Evolutionary conservation across 2,797 vertebrate species (phyloP).

Genomic region (Trachurus trachurus): DNA sequence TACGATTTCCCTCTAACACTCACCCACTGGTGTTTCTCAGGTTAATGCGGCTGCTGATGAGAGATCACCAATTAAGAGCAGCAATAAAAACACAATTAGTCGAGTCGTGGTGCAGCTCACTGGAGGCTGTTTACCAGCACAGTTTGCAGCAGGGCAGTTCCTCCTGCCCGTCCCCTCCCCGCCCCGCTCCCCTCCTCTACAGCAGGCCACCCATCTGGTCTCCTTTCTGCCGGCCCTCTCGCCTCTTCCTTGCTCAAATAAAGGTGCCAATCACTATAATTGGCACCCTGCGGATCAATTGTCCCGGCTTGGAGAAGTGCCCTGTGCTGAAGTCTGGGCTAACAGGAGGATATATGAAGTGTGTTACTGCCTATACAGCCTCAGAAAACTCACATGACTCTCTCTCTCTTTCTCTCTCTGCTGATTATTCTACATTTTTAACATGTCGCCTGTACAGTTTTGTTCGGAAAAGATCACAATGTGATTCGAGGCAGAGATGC

Average conservation of each 20-base stretch:
- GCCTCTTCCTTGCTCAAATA: slow-evolving; percentile 78
- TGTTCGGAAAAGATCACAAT: slow-evolving; percentile 19
- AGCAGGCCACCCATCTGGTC: slow-evolving; percentile 87
- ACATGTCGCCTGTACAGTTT: background rate
- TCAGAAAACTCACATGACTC: slow-evolving; percentile 26
- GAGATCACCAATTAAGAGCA: slow-evolving; percentile 44
- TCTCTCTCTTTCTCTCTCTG: background rate
- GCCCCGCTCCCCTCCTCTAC: slow-evolving; percentile 40
- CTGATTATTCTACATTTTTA: slow-evolving; percentile 12
- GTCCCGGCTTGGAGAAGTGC: slow-evolving; percentile 74
- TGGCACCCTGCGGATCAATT: slow-evolving; percentile 86
- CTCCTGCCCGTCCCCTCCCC: slow-evolving; percentile 16
- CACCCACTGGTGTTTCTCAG: background rate
- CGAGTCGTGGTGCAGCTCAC: slow-evolving; percentile 34
- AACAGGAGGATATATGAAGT: slow-evolving; percentile 16
- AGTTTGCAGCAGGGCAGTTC: slow-evolving; percentile 23
- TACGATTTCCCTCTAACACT: background rate
- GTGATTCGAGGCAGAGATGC: slow-evolving; percentile 6
- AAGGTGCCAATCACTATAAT: slow-evolving; percentile 88
- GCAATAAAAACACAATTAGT: slow-evolving; percentile 42
- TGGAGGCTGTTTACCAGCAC: slow-evolving; percentile 51
- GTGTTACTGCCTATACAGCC: slow-evolving; percentile 38
- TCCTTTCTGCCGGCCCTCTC: slow-evolving; percentile 73
- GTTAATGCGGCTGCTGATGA: background rate
- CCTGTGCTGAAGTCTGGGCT: slow-evolving; percentile 60